Conservation (phyloP, 2,888 invertebrate species). For the Hydropsyche betteni region DNA sequence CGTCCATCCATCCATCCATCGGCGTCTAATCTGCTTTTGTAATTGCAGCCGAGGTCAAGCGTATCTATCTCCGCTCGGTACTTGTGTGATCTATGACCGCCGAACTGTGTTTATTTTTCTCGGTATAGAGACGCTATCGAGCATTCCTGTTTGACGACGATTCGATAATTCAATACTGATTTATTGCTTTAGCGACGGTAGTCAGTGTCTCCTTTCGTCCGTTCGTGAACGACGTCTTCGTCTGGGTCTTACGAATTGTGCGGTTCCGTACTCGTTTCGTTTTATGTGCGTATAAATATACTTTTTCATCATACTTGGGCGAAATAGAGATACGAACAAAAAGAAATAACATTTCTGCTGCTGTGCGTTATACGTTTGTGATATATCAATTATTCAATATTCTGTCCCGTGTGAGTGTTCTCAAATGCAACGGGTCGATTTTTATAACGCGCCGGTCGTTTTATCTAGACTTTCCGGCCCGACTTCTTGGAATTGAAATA, state of each 20-base stretch:
- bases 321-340: too few relatives aligned
- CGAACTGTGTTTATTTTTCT: constrained; percentile 21
- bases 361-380: too few relatives aligned
- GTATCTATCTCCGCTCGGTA: neutral
- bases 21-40: neutral
- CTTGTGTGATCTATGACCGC: constrained; percentile 23
- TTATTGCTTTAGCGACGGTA: neutral
- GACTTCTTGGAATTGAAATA: too few relatives aligned
- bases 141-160: constrained; percentile 21
- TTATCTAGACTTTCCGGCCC: too few relatives aligned
- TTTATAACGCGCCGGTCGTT: too few relatives aligned
- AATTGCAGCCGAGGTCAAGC: constrained; percentile 22
- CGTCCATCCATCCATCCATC: too few relatives aligned
- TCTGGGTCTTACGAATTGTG: neutral
- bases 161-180: constrained; percentile 14
- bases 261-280: neutral
- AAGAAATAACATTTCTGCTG: too few relatives aligned
- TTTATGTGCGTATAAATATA: neutral
- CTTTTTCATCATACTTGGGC: too few relatives aligned
- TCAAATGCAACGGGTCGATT: too few relatives aligned
- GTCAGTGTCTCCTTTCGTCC: constrained; percentile 9
- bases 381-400: too few relatives aligned
- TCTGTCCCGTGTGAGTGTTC: too few relatives aligned
- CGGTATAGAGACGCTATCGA: neutral
- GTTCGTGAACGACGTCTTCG: neutral